A percentile compares a stretch with the other conserved stretches of the same genome.
These are phyloP conservation scores for Drosophila subsilvestris DNA, from an alignment of 2,888 invertebrate species.

Conservation along the genomic window DNA sequence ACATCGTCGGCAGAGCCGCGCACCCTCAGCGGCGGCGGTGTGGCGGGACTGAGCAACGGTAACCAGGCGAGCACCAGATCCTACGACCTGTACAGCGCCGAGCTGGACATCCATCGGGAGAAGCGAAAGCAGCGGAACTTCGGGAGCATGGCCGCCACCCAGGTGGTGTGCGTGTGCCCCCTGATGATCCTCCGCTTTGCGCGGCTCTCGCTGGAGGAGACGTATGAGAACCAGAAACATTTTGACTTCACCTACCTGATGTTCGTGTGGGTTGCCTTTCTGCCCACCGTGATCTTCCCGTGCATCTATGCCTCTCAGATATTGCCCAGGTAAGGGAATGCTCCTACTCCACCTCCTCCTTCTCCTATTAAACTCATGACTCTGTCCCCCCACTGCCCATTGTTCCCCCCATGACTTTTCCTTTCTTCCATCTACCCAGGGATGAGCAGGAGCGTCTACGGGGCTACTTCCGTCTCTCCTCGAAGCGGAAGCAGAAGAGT, in stretches of 20 bases:
- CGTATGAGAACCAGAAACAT: constrained; percentile 88
- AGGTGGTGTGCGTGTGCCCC: constrained; percentile 88
- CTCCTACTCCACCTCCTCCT: not conserved
- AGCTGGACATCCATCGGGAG: constrained; percentile 87
- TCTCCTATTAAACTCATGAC: not conserved
- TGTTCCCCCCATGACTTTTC: not conserved
- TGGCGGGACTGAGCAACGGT: constrained; percentile 65
- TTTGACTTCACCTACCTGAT: constrained; percentile 89
- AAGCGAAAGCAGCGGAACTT: constrained; percentile 88
- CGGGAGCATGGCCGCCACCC: constrained; percentile 87
- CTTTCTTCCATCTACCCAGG: constrained; percentile 76
- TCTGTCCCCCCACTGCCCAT: not conserved
- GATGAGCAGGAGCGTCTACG: constrained; percentile 86
- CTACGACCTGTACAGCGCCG: constrained; percentile 85
- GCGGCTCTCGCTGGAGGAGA: constrained; percentile 87
- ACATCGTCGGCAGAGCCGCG: constrained; percentile 78
- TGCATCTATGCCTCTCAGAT: constrained; percentile 88
- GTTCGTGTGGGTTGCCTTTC: constrained; percentile 89
- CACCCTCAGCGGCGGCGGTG: constrained; percentile 72
- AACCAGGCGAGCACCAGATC: constrained; percentile 71
- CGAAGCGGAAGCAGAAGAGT: constrained; percentile 83
- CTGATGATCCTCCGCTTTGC: constrained; percentile 87
- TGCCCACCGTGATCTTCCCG: constrained; percentile 88
- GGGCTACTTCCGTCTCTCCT: constrained; percentile 86
- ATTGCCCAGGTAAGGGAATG: constrained; percentile 85